Base-by-base conservation (phyloP, 1,140 invertebrate genomes). In the Mycetomoellerius zeteki region DNA sequence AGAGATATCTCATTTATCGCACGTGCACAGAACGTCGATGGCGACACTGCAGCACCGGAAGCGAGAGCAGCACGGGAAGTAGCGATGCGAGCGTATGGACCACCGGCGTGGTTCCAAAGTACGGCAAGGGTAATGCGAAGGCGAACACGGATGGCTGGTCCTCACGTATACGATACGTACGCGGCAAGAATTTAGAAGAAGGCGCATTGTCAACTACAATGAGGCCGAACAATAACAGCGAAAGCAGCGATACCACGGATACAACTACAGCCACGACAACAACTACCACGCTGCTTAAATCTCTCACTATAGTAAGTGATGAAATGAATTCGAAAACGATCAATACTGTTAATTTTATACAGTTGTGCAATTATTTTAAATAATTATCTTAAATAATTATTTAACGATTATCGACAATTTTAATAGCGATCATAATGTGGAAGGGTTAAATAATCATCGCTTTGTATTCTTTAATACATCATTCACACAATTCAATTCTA, bases 11-110 rank as follows among this genome's bases (percentile, higher is more conserved):
- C 67, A 33, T 86, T 81, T 76, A 50, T 47, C 27, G 50, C 12
- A 33, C 80, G 47, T 71, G 8, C 8, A 52, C 21, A 95, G 95
- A 94, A 76, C 91, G 92, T 21, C 93, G 94, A 69, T 95, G 94
- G 94, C 89, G 93, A 52, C 91, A 95, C 47, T 93, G 92, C 50
- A 95, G 93, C 62, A 94, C 92, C 67, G 94, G 92, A 81, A 95
- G 94, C 73, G 94, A 95, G 60, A 95, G 94, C 87, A 95, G 94
- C 60, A 95, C 94, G 2, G 94, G 93, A 33, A 95, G 93, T 72
- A 95, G 94, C 88, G 94, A 95, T 10, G 87, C 92, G 1, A 91
- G 93, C 69, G 90, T 95, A 14, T 95, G 95, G 94, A 94, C 94
- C 27, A 95, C 94, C 0, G 93, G 94, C 0, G 88, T 94, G 1